Percentiles rank a stretch among this genome's conserved stretches.
Conservation (phyloP, 2,113 vertebrate genomes). For the Anoplopoma fimbria region DNA sequence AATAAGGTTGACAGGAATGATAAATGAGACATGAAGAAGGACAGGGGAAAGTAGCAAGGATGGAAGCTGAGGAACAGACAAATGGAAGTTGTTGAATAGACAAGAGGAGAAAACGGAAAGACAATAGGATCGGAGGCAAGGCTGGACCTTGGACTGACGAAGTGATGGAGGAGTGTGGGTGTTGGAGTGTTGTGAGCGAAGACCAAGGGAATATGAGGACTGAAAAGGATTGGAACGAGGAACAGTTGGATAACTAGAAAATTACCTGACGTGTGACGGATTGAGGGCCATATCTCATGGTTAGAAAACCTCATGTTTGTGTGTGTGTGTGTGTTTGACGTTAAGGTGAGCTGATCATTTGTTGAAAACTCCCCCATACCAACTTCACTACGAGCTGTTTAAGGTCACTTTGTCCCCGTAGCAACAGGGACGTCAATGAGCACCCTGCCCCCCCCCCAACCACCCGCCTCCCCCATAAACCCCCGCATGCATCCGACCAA, state of each 20-base stretch:
- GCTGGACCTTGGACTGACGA: not conserved
- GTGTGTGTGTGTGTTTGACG: slow-evolving; percentile 43
- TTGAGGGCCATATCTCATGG: not conserved
- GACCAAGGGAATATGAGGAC: not conserved
- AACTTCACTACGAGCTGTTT: slow-evolving; percentile 60
- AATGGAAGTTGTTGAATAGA: not conserved
- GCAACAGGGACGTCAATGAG: slow-evolving; percentile 74
- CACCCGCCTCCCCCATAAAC: slow-evolving; percentile 45
- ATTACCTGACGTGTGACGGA: not conserved
- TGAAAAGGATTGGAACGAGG: not conserved
- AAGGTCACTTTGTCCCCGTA: slow-evolving; percentile 79
- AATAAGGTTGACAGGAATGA: not conserved
- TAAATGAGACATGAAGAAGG: not conserved
- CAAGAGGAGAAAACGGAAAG: not conserved
- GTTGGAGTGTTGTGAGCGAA: not conserved
- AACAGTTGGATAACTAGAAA: not conserved
- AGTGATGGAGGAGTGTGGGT: not conserved
- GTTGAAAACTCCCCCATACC: slow-evolving; percentile 53
- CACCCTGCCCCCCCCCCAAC: slow-evolving; percentile 39
- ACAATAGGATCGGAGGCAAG: not conserved
- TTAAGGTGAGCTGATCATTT: slow-evolving; percentile 70
- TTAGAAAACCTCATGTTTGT: not conserved
- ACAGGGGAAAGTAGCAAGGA: not conserved
- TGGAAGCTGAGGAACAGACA: not conserved
- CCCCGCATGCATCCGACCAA: slow-evolving; percentile 57